Conservation (phyloP, 30 jellyfish, hydroid and myxozoan genomes). For the Morbakka virulenta region DNA sequence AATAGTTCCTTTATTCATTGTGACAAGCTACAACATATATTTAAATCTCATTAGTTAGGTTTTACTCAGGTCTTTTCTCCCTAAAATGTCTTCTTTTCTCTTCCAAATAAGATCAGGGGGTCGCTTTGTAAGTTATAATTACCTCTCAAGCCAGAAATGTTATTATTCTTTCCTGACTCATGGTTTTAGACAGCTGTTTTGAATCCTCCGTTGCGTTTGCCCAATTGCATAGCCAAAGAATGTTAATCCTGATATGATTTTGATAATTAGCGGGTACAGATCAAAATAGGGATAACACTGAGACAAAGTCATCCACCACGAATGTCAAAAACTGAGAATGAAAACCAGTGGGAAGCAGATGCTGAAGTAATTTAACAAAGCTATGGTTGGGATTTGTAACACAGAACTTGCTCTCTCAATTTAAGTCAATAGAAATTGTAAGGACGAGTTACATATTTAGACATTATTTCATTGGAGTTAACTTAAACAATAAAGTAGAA, state of each 20-base stretch:
- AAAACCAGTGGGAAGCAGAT: neutral
- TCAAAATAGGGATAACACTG: neutral
- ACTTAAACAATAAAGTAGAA: neutral
- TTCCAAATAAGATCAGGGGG: no score
- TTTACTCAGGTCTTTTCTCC: no score
- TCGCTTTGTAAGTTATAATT: no score
- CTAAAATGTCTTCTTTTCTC: no score
- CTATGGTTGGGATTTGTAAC: neutral
- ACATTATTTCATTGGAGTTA: neutral
- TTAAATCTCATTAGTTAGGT: no score
- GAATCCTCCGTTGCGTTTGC: neutral
- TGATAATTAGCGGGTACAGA: neutral
- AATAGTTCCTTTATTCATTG: no score
- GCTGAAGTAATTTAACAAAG: neutral
- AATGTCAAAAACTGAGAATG: neutral
- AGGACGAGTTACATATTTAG: neutral
- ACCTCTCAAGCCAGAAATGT: no score
- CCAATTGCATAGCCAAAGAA: neutral
- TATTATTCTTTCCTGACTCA: no score
- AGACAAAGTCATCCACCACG: neutral
- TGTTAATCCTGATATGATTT: neutral
- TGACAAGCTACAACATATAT: no score
- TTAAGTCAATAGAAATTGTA: neutral
- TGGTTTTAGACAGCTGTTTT: no score
- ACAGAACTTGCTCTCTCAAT: neutral